Evolutionary conservation across 2,113 vertebrate species (phyloP), one percentile per base, ranked within the genome.

Genomic region (Cyanistes caeruleus): DNA sequence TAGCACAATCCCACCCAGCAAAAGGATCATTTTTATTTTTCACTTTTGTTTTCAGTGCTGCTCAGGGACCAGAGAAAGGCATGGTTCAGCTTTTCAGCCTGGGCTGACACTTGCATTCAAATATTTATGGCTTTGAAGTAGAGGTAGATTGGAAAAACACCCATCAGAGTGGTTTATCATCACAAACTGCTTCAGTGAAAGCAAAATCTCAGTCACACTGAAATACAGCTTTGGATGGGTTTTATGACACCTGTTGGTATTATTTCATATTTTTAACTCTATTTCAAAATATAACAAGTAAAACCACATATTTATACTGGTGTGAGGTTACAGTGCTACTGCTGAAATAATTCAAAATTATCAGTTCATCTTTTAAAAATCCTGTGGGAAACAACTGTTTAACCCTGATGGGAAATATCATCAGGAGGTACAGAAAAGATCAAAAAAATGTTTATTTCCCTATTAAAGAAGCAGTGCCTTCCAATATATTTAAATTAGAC

Each of bases 31-130:
- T 96, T 93, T 60, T 72, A 74, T 84, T 95, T 82, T 89, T 53
- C 62, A 31, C 90, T 96, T 96, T 78, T 94, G 73, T 75, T 93
- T 96, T 95, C 59, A 69, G 31, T 87, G 2, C 37, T 72, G 62
- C 76, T 85, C 13, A 56, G 90, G 64, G 78, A 84, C 53, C 67
- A 13, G 73, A 81, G 81, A 78, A 93, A 87, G 80, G 19, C 86
- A 51, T 24, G 48, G 69, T 65, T 93, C 92, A 94, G 86, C 89
- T 73, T 89, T 84, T 87, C 46, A 60, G 81, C 19, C 76, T 65
- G 77, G 33, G 20, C 77, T 84, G 52, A 78, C 31, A 28, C 39
- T 82, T 90, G 25, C 58, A 72, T 27, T 92, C 86, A 65, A 55
- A 59, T 48, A 80, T 80, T 85, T 67, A 39, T 67, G 59, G 48